Conservation (phyloP, 2,888 invertebrate species). For the Pandemis heparana region DNA sequence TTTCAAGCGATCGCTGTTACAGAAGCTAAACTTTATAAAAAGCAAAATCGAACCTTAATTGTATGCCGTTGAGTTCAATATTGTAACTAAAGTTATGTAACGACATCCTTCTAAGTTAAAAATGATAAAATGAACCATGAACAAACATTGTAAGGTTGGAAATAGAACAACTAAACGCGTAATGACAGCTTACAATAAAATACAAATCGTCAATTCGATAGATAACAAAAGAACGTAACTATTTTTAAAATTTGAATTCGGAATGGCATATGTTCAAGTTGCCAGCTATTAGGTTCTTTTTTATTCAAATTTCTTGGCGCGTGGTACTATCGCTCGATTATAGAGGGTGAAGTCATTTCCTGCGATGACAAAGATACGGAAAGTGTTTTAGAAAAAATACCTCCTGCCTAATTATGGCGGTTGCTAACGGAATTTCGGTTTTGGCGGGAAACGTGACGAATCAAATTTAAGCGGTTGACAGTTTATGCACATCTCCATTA, state of each 20-base stretch:
- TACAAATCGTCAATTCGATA: constrained; percentile 44
- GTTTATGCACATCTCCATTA: constrained; percentile 11
- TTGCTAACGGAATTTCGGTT: constrained; percentile 53
- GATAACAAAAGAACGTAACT: constrained; percentile 41
- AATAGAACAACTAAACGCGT: background rate
- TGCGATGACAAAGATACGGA: constrained; percentile 78
- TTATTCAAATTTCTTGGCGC: constrained; percentile 64
- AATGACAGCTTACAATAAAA: constrained; percentile 42
- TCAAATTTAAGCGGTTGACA: constrained; percentile 29
- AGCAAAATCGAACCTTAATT: constrained; percentile 19
- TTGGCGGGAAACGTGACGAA: constrained; percentile 55
- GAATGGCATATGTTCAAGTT: constrained; percentile 54
- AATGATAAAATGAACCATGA: background rate
- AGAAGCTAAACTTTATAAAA: background rate
- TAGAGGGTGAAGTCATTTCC: constrained; percentile 77
- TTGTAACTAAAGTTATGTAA: constrained; percentile 2
- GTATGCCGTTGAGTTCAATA: constrained; percentile 7
- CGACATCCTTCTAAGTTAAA: background rate
- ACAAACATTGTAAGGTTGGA: background rate
- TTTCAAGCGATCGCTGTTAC: constrained; percentile 36
- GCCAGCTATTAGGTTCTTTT: constrained; percentile 56
- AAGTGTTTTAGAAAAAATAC: constrained; percentile 55
- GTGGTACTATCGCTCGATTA: constrained; percentile 68
- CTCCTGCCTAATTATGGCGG: constrained; percentile 55
- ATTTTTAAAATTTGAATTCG: constrained; percentile 38